These are phyloP conservation scores for Takifugu rubripes DNA, from an alignment of 2,797 vertebrate genomes.

Conservation along the genomic window DNA sequence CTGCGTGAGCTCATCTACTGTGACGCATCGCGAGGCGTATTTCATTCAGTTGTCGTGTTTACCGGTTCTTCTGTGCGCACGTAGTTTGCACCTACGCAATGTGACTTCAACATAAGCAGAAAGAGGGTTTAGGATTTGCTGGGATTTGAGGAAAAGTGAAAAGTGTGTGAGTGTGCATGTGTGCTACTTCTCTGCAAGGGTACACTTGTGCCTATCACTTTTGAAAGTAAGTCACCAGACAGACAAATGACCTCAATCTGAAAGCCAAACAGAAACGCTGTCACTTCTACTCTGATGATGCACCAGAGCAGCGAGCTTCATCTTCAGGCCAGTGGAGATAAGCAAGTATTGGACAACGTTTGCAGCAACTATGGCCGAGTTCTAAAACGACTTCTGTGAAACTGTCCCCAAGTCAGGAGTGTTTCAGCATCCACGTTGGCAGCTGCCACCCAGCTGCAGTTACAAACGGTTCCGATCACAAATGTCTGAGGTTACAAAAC, in stretches of 20 bases:
- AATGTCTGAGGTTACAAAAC: no score
- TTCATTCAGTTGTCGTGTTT: background rate
- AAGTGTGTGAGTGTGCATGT: background rate
- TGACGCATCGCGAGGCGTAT: background rate
- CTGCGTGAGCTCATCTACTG: background rate
- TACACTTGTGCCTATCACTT: conserved; percentile 10
- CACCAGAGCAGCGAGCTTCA: conserved; percentile 18
- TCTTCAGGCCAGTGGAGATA: conserved; percentile 43
- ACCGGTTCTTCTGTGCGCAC: conserved; percentile 7
- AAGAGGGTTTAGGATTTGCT: conserved; percentile 45
- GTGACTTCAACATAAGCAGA: conserved; percentile 28
- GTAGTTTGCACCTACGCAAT: conserved; percentile 16
- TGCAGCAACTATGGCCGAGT: conserved; percentile 8
- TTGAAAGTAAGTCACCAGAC: conserved; percentile 24
- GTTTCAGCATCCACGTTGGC: no score
- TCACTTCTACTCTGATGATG: conserved; percentile 34
- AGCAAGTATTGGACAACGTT: conserved; percentile 8
- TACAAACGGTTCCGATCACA: no score
- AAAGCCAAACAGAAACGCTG: conserved; percentile 26
- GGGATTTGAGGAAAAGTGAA: conserved; percentile 38
- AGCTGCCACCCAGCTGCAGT: no score
- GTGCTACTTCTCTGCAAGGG: conserved; percentile 19
- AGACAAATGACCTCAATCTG: conserved; percentile 42
- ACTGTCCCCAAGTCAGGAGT: no score
- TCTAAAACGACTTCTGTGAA: background rate